These are phyloP conservation scores for Barbus barbus DNA, from an alignment of 2,113 vertebrate genomes.

Conservation along the genomic window DNA sequence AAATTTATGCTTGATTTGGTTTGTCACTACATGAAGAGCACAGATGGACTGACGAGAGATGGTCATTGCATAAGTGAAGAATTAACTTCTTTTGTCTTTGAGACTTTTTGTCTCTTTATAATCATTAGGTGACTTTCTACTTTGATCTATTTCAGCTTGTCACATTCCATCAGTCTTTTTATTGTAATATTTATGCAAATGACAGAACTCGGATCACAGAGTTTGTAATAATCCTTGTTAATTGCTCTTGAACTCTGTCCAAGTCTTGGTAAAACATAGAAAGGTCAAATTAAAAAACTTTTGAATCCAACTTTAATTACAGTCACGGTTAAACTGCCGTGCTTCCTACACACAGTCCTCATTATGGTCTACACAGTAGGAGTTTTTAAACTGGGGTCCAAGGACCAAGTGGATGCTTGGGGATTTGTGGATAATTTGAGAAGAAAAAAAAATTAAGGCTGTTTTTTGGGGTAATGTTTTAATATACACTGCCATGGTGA, in stretches of 20 bases:
- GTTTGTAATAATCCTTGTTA: background rate
- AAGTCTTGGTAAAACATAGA: constrained; percentile 30
- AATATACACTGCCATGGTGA: too few relatives aligned
- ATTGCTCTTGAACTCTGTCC: constrained; percentile 4
- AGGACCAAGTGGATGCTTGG: background rate
- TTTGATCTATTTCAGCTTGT: constrained; percentile 24
- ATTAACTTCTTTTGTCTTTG: background rate
- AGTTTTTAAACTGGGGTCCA: background rate
- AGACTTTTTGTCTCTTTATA: background rate
- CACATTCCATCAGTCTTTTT: background rate
- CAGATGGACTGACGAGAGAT: constrained; percentile 15
- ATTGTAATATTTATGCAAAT: constrained; percentile 5
- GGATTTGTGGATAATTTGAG: background rate
- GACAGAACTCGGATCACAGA: background rate
- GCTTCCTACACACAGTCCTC: background rate
- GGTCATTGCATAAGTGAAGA: constrained; percentile 12
- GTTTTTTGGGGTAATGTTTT: background rate
- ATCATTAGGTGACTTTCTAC: background rate
- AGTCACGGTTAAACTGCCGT: constrained; percentile 26
- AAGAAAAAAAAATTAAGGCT: background rate
- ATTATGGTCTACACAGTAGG: background rate
- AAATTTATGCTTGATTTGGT: constrained; percentile 29
- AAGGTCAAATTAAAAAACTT: constrained; percentile 33
- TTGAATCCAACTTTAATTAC: constrained; percentile 42
- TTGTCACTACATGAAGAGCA: background rate